Evolutionary conservation across 1,140 invertebrate genomes (phyloP), one percentile per base, ranked within the genome.

Genomic region (Heliconius congener): DNA sequence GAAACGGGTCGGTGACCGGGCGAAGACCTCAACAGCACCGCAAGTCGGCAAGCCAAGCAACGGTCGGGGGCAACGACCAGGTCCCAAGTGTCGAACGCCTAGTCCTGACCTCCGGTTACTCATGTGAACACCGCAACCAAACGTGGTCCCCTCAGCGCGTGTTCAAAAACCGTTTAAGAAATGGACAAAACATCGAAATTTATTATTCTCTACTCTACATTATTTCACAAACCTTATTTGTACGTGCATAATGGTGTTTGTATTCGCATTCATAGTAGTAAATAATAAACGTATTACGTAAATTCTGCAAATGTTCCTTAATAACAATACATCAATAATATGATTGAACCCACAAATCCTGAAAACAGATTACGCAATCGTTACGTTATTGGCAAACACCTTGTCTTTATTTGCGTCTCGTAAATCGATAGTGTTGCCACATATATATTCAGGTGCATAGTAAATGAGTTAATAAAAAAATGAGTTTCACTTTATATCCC

Each of bases 21-120:
- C 93, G 91, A 91, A 93, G 92, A 94, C 93, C 93, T 86, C 88
- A 91, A 83, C 91, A 93, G 92, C 92, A 92, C 91, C 90, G 89
- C 88, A 88, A 88, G 87, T 83, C 83, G 82, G 88, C 90, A 90
- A 88, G 85, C 83, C 91, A 92, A 91, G 88, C 91, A 93, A 91
- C 91, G 90, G 92, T 91, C 87, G 91, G 90, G 93, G 93, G 91
- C 91, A 93, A 94, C 91, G 91, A 91, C 91, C 91, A 92, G 85
- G 84, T 82, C 81, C 87, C 85, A 84, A 87, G 86, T 85, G 87
- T 79, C 84, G 84, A 71, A 79, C 87, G 82, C 83, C 88, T 90
- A 90, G 86, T 87, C 85, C 91, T 90, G 88, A 91, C 88, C 89
- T 88, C 88, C 86, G 79, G 80, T 71, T 82, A 83, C 79, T 85